Percentiles rank a stretch among this genome's conserved stretches.
Evolutionary conservation across 2,888 invertebrate genomes (phyloP).

Genomic region (Ormyrus rosae): DNA sequence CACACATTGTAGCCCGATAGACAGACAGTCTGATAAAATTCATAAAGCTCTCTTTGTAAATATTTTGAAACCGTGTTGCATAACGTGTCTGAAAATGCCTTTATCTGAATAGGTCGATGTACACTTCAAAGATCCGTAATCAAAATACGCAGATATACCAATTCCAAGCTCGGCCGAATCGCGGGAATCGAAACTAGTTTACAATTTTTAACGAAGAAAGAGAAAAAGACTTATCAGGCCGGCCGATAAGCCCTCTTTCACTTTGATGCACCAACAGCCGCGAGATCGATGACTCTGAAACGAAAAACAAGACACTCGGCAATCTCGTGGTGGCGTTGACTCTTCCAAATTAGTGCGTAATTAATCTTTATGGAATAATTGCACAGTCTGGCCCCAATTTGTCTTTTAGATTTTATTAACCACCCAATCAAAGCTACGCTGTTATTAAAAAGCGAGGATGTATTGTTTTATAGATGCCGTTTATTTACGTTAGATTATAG

Average conservation of each 20-base stretch:
- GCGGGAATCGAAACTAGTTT: too few species aligned
- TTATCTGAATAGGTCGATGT: not conserved
- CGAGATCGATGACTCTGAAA: constrained; percentile 38
- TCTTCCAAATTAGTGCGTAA: constrained; percentile 6
- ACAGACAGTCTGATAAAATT: constrained; percentile 24
- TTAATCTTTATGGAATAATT: constrained; percentile 14
- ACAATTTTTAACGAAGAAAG: too few species aligned
- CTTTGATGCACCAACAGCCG: not conserved
- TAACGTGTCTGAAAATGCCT: constrained; percentile 11
- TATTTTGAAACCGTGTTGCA: constrained; percentile 20
- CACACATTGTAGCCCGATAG: not conserved
- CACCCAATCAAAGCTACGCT: not conserved
- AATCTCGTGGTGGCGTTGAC: constrained; percentile 17
- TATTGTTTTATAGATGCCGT: not conserved
- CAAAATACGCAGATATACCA: not conserved
- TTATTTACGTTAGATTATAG: not conserved
- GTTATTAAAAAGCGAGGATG: not conserved
- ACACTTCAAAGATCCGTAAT: not conserved
- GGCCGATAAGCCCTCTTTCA: constrained; percentile 14
- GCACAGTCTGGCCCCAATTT: constrained; percentile 1
- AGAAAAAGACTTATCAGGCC: not conserved
- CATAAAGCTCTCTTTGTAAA: not conserved
- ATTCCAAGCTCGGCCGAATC: too few species aligned
- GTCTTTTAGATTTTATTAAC: not conserved
- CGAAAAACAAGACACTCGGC: constrained; percentile 17